phyloP scores from a whole-genome alignment of 1,140 invertebrate species.

The Ooceraea biroi region DNA sequence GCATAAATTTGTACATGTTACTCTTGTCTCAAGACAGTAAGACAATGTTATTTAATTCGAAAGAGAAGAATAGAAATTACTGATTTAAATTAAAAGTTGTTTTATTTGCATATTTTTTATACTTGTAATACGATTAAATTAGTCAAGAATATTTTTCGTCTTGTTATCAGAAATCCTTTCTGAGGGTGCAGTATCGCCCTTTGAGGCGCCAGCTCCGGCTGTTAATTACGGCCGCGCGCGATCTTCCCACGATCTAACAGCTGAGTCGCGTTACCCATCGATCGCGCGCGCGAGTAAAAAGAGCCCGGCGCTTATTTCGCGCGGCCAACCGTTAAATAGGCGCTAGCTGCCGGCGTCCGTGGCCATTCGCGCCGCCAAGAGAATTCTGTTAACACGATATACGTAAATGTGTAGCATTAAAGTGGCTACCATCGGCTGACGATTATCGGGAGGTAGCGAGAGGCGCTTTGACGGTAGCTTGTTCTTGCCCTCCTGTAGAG shows the following conservation, averaged over 20 bases:
- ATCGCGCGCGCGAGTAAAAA: conserved; percentile 58
- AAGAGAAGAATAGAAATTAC: too few relatives aligned
- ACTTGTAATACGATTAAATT: too few relatives aligned
- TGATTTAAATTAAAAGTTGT: too few relatives aligned
- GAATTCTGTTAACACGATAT: conserved; percentile 59
- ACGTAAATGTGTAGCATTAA: conserved; percentile 50
- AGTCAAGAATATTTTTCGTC: too few relatives aligned
- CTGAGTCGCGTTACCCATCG: conserved; percentile 36
- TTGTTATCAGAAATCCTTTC: too few relatives aligned
- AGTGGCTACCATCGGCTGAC: conserved; percentile 15
- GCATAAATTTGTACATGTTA: too few relatives aligned
- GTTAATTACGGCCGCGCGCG: conserved; percentile 37
- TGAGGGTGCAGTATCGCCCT: neutral
- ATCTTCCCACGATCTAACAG: conserved; percentile 55
- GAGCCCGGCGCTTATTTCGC: conserved; percentile 54
- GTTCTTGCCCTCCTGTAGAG: neutral
- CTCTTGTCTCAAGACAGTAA: too few relatives aligned
- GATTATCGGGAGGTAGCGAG: conserved; percentile 34
- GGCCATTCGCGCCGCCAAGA: conserved; percentile 26
- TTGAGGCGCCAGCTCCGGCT: neutral
- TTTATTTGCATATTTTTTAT: too few relatives aligned
- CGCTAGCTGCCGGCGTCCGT: conserved; percentile 31
- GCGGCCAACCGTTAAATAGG: conserved; percentile 60
- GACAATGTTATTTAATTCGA: too few relatives aligned
- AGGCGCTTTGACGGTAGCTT: neutral